Conservation (phyloP, 1,140 invertebrate species). For the Brachionus rotundiformis region DNA sequence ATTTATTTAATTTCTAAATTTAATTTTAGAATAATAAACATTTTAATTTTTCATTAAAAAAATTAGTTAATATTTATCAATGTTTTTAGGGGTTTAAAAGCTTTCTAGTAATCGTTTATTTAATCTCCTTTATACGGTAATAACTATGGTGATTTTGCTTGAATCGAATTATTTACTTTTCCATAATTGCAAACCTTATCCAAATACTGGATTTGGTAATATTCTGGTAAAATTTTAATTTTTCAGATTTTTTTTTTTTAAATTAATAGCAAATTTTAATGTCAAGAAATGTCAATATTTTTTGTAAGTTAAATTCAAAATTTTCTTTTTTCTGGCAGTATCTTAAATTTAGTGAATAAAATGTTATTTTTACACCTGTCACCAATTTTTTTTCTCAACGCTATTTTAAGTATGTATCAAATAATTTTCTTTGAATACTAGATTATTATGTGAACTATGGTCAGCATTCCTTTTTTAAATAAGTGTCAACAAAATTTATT, state of each 20-base stretch:
- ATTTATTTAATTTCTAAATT: background rate
- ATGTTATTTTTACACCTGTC: too few species aligned
- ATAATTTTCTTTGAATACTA: background rate
- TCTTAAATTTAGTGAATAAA: too few species aligned
- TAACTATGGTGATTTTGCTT: slow-evolving; percentile 5
- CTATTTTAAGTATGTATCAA: background rate
- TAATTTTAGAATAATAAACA: background rate
- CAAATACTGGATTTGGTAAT: background rate
- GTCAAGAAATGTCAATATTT: too few species aligned
- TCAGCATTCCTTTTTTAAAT: background rate
- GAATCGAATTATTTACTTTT: background rate
- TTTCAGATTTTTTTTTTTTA: too few species aligned
- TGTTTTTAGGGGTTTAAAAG: background rate
- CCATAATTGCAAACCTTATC: background rate
- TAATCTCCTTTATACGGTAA: background rate
- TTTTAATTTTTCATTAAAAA: background rate
- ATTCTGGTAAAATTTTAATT: background rate
- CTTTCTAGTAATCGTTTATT: background rate
- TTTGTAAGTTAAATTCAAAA: too few species aligned
- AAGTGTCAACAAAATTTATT: background rate
- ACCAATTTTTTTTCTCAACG: too few species aligned
- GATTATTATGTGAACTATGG: background rate
- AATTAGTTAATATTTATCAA: background rate
- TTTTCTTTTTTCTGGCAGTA: too few species aligned
- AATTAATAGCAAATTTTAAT: too few species aligned